Evolutionary conservation across 2,888 invertebrate species (phyloP).

Genomic region (Scotopteryx bipunctaria): DNA sequence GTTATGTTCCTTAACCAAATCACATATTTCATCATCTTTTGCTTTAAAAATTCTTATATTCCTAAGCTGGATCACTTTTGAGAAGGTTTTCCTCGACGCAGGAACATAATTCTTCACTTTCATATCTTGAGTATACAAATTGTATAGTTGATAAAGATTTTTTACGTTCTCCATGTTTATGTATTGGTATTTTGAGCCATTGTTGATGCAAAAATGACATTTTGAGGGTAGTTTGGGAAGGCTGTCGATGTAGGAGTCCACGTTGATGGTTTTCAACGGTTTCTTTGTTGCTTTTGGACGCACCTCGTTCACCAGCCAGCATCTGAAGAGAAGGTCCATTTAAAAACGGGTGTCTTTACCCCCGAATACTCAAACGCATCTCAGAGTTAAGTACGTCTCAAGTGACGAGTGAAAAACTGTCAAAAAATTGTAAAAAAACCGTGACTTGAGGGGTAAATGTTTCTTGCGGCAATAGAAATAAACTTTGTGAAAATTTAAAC

Average conservation of each 20-base stretch:
- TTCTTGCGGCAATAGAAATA: too few species aligned
- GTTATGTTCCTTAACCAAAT: conserved; percentile 53
- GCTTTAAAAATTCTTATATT: conserved; percentile 62
- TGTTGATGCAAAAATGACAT: conserved; percentile 51
- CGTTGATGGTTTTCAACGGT: conserved; percentile 54
- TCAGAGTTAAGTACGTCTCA: too few species aligned
- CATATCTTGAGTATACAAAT: conserved; percentile 54
- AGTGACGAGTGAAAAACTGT: too few species aligned
- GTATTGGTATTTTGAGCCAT: conserved; percentile 44
- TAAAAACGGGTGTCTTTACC: too few species aligned
- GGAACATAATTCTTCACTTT: conserved; percentile 38
- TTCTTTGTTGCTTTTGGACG: conserved; percentile 45
- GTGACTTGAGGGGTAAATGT: too few species aligned
- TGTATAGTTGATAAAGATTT: conserved; percentile 60
- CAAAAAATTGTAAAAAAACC: too few species aligned
- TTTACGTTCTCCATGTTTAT: conserved; percentile 52
- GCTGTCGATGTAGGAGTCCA: conserved; percentile 54
- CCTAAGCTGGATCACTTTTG: conserved; percentile 51
- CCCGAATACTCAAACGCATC: too few species aligned
- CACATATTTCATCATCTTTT: conserved; percentile 61
- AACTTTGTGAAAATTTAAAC: too few species aligned
- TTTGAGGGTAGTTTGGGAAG: conserved; percentile 54
- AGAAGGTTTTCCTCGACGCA: conserved; percentile 65
- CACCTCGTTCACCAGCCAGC: conserved; percentile 49
- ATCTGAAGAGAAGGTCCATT: too few species aligned